Percentiles rank a stretch among this genome's conserved stretches.
phyloP scores from a whole-genome alignment of 2,888 invertebrate species.

The Ferrisia virgata region DNA sequence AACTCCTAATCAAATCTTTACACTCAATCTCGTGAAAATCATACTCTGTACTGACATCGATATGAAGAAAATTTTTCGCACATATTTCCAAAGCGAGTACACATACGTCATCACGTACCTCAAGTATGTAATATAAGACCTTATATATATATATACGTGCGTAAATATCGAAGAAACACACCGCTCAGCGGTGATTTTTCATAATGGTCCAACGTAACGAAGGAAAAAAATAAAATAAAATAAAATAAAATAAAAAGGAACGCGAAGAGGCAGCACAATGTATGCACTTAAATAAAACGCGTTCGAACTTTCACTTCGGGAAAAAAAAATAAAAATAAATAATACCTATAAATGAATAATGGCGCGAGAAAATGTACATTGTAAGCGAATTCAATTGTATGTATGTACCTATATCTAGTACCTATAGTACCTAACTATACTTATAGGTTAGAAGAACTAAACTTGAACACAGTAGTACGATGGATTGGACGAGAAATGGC shows the following conservation, averaged over 20 bases:
- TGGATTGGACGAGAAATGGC: neutral
- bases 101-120: no score
- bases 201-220: no score
- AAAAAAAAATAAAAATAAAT: neutral
- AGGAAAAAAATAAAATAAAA: neutral
- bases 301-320: neutral
- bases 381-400: constrained; percentile 6
- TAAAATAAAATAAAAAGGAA: neutral
- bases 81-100: no score
- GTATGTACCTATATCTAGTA: neutral
- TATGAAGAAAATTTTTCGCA: no score
- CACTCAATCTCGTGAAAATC: no score
- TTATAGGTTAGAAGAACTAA: no score
- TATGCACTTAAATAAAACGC: neutral
- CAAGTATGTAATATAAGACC: no score
- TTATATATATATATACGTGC: neutral
- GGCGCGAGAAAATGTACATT: constrained; percentile 19
- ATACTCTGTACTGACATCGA: no score
- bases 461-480: neutral
- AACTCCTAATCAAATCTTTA: no score
- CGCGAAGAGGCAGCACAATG: neutral
- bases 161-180: neutral
- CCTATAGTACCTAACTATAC: neutral
- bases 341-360: constrained; percentile 12
- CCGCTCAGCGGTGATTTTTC: neutral